Evolutionary conservation across 2,113 vertebrate genomes (phyloP).

Genomic region (Brachyhypopomus occidentalis): DNA sequence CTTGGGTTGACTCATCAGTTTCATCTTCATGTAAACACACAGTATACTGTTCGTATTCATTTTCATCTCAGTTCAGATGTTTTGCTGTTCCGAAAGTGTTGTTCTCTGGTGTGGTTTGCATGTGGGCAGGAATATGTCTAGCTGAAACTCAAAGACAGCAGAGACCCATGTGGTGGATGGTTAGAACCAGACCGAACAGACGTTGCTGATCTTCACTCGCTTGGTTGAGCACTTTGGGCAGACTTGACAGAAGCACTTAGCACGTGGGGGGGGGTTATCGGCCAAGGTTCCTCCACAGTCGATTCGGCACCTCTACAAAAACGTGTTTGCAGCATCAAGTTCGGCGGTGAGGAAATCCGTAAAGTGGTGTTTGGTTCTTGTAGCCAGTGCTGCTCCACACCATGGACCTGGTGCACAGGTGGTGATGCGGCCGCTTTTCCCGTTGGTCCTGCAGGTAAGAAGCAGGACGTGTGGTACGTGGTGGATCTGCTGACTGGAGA

Average conservation of each 20-base stretch:
- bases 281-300: no score
- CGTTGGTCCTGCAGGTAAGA: conserved; percentile 82
- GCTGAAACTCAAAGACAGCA: neutral
- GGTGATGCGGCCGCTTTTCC: neutral
- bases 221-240: neutral
- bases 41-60: neutral
- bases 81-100: neutral
- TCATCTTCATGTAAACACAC: neutral
- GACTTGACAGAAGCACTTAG: neutral
- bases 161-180: neutral
- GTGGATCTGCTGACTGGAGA: conserved; percentile 94
- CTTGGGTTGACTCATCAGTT: neutral
- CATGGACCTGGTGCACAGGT: neutral
- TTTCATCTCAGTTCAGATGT: neutral
- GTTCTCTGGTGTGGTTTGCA: neutral
- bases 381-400: neutral
- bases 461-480: conserved; percentile 97
- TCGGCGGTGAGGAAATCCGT: neutral
- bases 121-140: neutral
- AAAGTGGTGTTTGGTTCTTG: neutral
- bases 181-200: neutral
- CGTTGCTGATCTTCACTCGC: neutral
- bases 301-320: no score
- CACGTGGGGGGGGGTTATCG: neutral
- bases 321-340: no score